Conservation (phyloP, 1,140 invertebrate genomes). For the Melipona quadrifasciata region DNA sequence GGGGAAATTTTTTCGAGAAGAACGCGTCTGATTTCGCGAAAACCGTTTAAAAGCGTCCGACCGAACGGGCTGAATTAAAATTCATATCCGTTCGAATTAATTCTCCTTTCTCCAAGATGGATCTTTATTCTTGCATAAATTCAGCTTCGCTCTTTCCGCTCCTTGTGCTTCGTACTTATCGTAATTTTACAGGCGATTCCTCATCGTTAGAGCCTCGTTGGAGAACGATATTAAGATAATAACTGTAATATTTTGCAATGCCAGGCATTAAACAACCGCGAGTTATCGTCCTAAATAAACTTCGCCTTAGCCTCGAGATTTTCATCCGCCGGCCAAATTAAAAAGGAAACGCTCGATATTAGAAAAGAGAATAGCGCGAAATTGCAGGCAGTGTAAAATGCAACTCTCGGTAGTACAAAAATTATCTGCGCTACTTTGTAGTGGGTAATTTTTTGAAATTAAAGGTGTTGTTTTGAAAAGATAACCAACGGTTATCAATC, state of each 20-base stretch:
- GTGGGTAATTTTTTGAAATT: neutral
- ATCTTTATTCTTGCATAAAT: slow-evolving; percentile 25
- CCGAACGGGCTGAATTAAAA: neutral
- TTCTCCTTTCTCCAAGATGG: slow-evolving; percentile 3
- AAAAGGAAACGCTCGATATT: neutral
- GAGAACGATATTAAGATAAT: slow-evolving; percentile 35
- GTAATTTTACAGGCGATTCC: slow-evolving; percentile 26
- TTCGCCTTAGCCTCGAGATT: neutral
- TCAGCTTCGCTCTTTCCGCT: neutral
- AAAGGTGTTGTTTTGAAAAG: neutral
- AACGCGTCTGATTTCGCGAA: neutral
- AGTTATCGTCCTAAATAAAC: neutral
- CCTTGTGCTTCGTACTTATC: slow-evolving; percentile 9
- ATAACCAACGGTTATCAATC: neutral
- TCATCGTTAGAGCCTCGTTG: slow-evolving; percentile 17
- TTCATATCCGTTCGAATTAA: slow-evolving; percentile 9
- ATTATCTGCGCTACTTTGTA: no score
- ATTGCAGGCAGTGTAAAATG: no score
- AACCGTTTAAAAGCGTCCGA: neutral
- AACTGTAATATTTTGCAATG: slow-evolving; percentile 33
- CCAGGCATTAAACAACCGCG: neutral
- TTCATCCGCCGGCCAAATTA: neutral
- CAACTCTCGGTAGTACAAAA: no score
- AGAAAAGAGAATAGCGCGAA: neutral
- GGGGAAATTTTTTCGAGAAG: neutral